Percentiles rank a stretch among this genome's conserved stretches.
phyloP scores from a whole-genome alignment of 2,113 vertebrate species.

The Bubalus kerabau region DNA sequence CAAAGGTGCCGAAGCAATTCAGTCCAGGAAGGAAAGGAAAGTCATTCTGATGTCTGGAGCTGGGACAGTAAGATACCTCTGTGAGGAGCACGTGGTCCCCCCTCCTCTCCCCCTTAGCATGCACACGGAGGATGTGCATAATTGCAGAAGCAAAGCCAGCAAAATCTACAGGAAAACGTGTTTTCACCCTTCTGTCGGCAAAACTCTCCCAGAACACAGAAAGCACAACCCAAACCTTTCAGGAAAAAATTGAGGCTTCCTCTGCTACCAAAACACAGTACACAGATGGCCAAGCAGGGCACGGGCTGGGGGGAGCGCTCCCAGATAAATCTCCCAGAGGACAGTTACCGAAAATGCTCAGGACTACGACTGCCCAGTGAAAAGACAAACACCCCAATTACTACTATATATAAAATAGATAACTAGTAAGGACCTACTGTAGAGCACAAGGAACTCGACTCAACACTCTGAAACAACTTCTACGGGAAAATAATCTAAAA shows the following conservation, averaged over 20 bases:
- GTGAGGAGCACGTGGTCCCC: background rate
- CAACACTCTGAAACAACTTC: background rate
- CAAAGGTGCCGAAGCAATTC: background rate
- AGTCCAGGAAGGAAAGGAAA: background rate
- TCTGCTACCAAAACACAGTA: background rate
- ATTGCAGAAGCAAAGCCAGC: background rate
- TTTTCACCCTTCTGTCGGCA: background rate
- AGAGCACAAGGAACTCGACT: background rate
- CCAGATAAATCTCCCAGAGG: background rate
- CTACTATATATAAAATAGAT: background rate
- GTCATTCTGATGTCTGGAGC: background rate
- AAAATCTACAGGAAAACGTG: background rate
- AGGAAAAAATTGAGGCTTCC: background rate
- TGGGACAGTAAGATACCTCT: background rate
- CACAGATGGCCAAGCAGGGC: background rate
- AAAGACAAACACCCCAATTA: background rate
- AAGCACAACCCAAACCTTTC: background rate
- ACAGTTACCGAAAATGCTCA: fast-evolving
- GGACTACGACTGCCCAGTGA: background rate
- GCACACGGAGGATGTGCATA: background rate
- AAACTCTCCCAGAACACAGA: background rate
- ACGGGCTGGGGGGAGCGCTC: background rate
- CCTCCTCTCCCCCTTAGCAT: background rate
- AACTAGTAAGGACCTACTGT: background rate
- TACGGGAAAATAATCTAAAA: background rate